Evolutionary conservation across 2,797 vertebrate genomes (phyloP), one percentile per base, ranked within the genome.

Genomic region (Arnoldichthys spilopterus): DNA sequence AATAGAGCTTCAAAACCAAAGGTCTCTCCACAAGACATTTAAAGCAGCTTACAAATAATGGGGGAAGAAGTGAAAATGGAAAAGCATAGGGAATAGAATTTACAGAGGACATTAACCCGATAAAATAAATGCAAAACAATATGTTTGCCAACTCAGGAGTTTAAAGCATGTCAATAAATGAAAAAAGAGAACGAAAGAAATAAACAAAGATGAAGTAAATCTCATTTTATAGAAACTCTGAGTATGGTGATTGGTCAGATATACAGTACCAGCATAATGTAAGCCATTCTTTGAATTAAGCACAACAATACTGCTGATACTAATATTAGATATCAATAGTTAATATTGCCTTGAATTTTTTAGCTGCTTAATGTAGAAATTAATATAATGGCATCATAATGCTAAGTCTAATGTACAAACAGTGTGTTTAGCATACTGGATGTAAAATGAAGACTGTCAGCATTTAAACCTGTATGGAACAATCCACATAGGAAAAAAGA

Each of bases 1-100:
- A 72, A 56, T 72, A 16, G 13, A 56, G 69, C 51, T 22, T 71
- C 49, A 34, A 34, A 71, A 22, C 68, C n/a, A 4, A 56, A 56
- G 51, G 12, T 72, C 47, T 40, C 3, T 18, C 20, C n/a, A 70
- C 4, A 24, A 40, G 15, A 18, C 2, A 11, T 53, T 67, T 15
- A 61, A 26, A 26, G 8, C 32, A 12, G 26, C 6, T 78, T 63
- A 49, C 47, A 54, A 32, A 72, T 45, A 3, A 40, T 62, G 43
- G 43, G 20, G 20, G 49, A 69, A 28, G 26, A 69, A 68, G 34
- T 6, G 3, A 30, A 49, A 12, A 68, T 18, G 24, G 22, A 77
- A 7, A 59, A 69, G n/a, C 54, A 32, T 47, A 16, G 11, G 16
- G 22, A 77, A 20, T 69, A 34, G 16, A 61, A 61, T 13, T 70